phyloP scores from a whole-genome alignment of 2,797 vertebrate species.

The Malacoctenus gilli region DNA sequence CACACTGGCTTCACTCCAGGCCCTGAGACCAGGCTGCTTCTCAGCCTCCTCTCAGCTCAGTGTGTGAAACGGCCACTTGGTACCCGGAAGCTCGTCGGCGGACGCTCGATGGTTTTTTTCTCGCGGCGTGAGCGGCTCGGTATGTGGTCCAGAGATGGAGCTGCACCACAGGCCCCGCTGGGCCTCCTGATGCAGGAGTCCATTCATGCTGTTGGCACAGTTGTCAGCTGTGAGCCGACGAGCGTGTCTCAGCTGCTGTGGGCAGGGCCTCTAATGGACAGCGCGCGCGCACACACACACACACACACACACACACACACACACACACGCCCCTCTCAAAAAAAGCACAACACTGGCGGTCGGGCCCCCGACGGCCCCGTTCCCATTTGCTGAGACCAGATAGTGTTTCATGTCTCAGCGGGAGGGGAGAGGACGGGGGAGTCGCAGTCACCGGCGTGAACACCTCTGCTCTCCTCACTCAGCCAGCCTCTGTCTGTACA shows the following conservation, averaged over 20 bases:
- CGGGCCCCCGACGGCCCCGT: constrained; percentile 52
- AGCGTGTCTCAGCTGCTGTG: constrained; percentile 87
- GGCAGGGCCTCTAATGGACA: constrained; percentile 73
- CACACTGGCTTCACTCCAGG: too few species aligned
- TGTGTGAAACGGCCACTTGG: too few species aligned
- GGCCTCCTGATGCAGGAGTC: constrained; percentile 43
- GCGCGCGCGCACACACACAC: constrained; percentile 56
- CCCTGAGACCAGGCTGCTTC: too few species aligned
- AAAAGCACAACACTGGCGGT: constrained; percentile 33
- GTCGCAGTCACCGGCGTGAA: constrained; percentile 44
- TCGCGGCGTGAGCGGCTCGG: constrained; percentile 25
- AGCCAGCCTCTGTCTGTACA: constrained; percentile 44
- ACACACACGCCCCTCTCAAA: constrained; percentile 31
- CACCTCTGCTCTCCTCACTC: constrained; percentile 64
- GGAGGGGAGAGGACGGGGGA: constrained; percentile 7
- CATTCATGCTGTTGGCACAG: constrained; percentile 72
- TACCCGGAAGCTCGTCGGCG: too few species aligned
- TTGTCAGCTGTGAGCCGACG: constrained; percentile 82
- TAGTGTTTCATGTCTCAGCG: constrained; percentile 69
- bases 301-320: constrained; percentile 58
- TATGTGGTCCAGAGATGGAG: constrained; percentile 40
- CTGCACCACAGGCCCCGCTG: constrained; percentile 33
- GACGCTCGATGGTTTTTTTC: too few species aligned
- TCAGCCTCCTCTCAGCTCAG: too few species aligned
- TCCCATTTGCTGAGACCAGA: constrained; percentile 70